Conservation (phyloP, 2,797 vertebrate species). For the Characodon lateralis region DNA sequence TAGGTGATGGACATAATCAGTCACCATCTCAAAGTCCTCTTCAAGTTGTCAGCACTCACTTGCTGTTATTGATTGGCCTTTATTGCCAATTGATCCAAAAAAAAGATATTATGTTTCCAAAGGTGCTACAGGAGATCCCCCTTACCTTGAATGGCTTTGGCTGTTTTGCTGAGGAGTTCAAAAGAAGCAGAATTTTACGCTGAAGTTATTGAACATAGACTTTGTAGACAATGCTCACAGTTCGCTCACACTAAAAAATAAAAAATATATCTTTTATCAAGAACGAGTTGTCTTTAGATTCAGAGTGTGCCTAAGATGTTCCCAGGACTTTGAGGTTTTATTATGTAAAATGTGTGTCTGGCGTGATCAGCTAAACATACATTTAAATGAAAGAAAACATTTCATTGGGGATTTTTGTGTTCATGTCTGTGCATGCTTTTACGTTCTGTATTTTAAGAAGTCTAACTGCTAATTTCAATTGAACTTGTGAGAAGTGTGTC, state of each 20-base stretch:
- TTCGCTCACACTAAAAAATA: conserved; percentile 55
- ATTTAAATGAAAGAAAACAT: conserved; percentile 24
- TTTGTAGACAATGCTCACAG: conserved; percentile 39
- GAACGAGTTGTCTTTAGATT: conserved; percentile 45
- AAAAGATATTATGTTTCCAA: conserved; percentile 70
- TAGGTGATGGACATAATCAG: conserved; percentile 41
- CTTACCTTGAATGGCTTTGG: conserved; percentile 44
- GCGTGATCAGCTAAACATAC: conserved; percentile 41
- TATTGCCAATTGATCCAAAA: conserved; percentile 65
- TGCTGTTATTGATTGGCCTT: conserved; percentile 54
- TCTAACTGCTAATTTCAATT: conserved; percentile 40
- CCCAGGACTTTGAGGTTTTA: conserved; percentile 52
- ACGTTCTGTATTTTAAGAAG: conserved; percentile 48
- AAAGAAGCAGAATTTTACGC: conserved; percentile 38
- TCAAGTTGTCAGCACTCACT: conserved; percentile 47
- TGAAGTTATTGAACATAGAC: conserved; percentile 32
- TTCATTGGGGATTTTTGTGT: conserved; percentile 31
- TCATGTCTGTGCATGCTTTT: conserved; percentile 70
- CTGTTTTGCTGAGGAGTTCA: conserved; percentile 52
- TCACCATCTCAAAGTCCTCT: conserved; percentile 56
- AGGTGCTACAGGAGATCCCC: conserved; percentile 84
- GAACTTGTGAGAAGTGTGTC: conserved; percentile 41
- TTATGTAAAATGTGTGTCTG: conserved; percentile 46
- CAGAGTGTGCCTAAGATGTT: conserved; percentile 64
- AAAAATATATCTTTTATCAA: conserved; percentile 41